Base-by-base conservation (phyloP, 2,797 vertebrate species). In the Sciaenops ocellatus region DNA sequence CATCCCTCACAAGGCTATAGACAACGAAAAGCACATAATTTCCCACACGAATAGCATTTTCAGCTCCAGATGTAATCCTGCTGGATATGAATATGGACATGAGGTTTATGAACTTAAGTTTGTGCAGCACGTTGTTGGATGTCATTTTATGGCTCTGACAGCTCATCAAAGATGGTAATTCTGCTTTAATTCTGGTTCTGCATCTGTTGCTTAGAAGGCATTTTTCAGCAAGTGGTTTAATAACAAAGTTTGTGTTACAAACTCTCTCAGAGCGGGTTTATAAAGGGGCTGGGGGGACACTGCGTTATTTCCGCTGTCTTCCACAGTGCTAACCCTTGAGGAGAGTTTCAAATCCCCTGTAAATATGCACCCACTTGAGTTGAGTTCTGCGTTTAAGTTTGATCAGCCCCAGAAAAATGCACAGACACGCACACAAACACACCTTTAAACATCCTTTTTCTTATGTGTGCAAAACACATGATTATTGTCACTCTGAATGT, bases 301-400 rank as follows among this genome's bases (percentile, higher is more conserved):
- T 54, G 69, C 28, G 41, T 80, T 71, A 82, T 78, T 68, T 66
- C 22, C 66, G n/a, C 24, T 52, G 30, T 2, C 17, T 30, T 73
- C 16, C 56, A 65, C 34, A 34, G 28, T 17, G 22, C 56, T 16
- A 68, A 65, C 20, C 70, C 65, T 73, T 60, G 60, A 68, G 67
- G 50, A 65, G 64, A 7, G 5, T 62, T 75, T 79, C 54, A 78
- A 69, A 76, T 59, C 51, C 62, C 62, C 24, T 62, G 72, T 60
- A 82, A 87, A 88, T 76, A 80, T 84, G 44, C 56, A 47, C 46
- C 42, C 38, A 42, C 44, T 74, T 30, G 76, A 84, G 51, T 74
- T 72, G 24, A 63, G 26, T 41, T 71, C 38, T 22, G 67, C 13
- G 3, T 52, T 28, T 12, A 17, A 57, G 64, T 76, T 77, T 86